Evolutionary conservation across 2,888 invertebrate genomes (phyloP), one percentile per base, ranked within the genome.

Genomic region (Suillia variegata): DNA sequence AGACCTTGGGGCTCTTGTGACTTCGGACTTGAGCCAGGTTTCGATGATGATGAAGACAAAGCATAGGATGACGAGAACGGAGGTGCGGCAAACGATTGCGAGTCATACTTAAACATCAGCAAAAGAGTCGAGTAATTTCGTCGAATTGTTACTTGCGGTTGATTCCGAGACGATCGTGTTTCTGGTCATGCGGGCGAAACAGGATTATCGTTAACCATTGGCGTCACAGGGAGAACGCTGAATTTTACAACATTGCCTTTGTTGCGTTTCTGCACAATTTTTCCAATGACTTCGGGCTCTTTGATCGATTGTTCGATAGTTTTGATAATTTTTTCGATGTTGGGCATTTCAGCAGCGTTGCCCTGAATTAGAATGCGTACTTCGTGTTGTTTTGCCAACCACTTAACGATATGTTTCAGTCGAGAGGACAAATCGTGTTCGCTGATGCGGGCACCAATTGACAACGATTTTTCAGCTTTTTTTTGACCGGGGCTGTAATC

Each of bases 371-470:
- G 64, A 17, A 81, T 64, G 15, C 76, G 75, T 8, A 90, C 87
- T 83, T 89, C 89, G 80, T 87, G 85, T 8, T 84, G 84, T 70
- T 89, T 90, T n/a, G 81, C 80, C 6, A 90, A 70, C 83, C 90
- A 87, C 80, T 89, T 90, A 1, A 80, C 63, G 67, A 90, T 87
- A 75, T 88, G 89, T 62, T 87, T 88, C 0, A 88, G 78, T 62
- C 86, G 84, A 6, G 87, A 86, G 73, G 85, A 82, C 47, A 91
- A 83, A 80, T 91, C 91, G 80, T 90, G 86, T 47, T 87, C 85
- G 5, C 84, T 85, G 62, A 90, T 90, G 64, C 84, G 85, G 2
- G 85, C 81, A 17, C 86, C 86, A 18, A 91, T 78, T 26, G 87
- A 86, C 8, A 89, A 70, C 0, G 88, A 76, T 75, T 91, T 91